Percentiles rank a stretch among this genome's conserved stretches.
Evolutionary conservation across 2,113 vertebrate genomes (phyloP).

Genomic region (Leptobrachium ailaonicum): DNA sequence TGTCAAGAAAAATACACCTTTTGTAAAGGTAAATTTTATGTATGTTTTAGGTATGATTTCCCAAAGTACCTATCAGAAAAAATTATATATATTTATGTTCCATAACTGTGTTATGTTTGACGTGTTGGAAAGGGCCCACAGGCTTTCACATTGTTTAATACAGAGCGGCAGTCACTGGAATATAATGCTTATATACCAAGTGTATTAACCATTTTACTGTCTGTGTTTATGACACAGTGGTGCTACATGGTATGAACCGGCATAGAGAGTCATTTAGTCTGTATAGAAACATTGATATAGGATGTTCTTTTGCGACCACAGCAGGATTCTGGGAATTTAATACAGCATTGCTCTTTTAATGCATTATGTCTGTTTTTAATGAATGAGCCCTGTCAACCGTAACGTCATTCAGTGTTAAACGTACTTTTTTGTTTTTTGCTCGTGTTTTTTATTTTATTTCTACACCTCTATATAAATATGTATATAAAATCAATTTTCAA

Average conservation of each 20-base stretch:
- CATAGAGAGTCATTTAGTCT: not conserved
- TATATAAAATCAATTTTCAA: constrained; percentile 68
- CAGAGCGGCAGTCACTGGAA: not conserved
- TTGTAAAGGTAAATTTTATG: too few relatives aligned
- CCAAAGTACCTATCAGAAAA: too few relatives aligned
- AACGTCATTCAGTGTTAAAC: constrained; percentile 65
- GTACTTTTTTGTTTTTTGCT: constrained; percentile 70
- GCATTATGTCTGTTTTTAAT: constrained; percentile 64
- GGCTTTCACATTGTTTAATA: not conserved
- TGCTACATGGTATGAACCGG: not conserved
- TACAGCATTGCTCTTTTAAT: constrained; percentile 53
- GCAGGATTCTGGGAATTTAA: too few relatives aligned
- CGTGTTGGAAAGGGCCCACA: not conserved
- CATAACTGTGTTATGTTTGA: not conserved
- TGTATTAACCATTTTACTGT: not conserved
- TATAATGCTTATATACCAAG: not conserved
- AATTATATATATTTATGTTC: too few relatives aligned
- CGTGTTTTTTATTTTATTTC: constrained; percentile 71
- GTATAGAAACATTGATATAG: too few relatives aligned
- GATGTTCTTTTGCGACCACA: too few relatives aligned
- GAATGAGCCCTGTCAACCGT: constrained; percentile 69
- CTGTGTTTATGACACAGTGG: constrained; percentile 5
- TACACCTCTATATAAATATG: constrained; percentile 60
- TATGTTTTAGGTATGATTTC: too few relatives aligned
- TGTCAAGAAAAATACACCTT: too few relatives aligned